Percentiles rank a stretch among this genome's conserved stretches.
These are phyloP conservation scores for Protonibea diacanthus DNA, from an alignment of 2,797 vertebrate genomes.

Conservation along the genomic window DNA sequence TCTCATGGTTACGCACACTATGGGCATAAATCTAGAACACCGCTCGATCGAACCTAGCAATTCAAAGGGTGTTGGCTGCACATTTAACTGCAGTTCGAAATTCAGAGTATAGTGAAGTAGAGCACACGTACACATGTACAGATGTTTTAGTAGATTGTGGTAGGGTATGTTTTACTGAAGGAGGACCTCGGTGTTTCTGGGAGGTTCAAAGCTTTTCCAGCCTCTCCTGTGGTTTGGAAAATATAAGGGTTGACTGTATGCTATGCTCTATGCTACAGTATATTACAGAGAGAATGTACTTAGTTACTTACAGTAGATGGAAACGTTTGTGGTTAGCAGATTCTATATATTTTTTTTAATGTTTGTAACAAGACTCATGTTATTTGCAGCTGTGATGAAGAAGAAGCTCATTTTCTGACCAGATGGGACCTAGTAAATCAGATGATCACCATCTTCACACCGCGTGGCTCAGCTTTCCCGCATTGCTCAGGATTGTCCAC, in stretches of 20 bases:
- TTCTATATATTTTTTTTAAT: background rate
- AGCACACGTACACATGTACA: constrained; percentile 24
- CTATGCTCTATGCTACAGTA: constrained; percentile 25
- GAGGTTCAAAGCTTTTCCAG: constrained; percentile 77
- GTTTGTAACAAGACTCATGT: constrained; percentile 23
- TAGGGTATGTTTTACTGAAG: constrained; percentile 60
- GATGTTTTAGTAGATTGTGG: constrained; percentile 48
- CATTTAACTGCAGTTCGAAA: constrained; percentile 57
- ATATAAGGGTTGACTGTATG: constrained; percentile 54
- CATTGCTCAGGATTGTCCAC: constrained; percentile 49
- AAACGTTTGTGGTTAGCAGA: constrained; percentile 35
- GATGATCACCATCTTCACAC: constrained; percentile 28
- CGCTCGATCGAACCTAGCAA: constrained; percentile 62
- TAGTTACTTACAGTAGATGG: constrained; percentile 30
- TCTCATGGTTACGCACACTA: constrained; percentile 17
- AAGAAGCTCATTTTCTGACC: constrained; percentile 87
- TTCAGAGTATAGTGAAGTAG: constrained; percentile 37
- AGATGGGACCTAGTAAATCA: constrained; percentile 19
- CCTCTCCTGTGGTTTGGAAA: constrained; percentile 74
- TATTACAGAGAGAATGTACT: constrained; percentile 58
- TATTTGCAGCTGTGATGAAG: constrained; percentile 84
- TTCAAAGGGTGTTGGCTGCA: constrained; percentile 79
- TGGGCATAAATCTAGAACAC: constrained; percentile 49
- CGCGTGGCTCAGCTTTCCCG: constrained; percentile 23
- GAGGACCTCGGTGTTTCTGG: constrained; percentile 59